Evolutionary conservation across 2,888 invertebrate species (phyloP).

Genomic region (Lottia gigantea): DNA sequence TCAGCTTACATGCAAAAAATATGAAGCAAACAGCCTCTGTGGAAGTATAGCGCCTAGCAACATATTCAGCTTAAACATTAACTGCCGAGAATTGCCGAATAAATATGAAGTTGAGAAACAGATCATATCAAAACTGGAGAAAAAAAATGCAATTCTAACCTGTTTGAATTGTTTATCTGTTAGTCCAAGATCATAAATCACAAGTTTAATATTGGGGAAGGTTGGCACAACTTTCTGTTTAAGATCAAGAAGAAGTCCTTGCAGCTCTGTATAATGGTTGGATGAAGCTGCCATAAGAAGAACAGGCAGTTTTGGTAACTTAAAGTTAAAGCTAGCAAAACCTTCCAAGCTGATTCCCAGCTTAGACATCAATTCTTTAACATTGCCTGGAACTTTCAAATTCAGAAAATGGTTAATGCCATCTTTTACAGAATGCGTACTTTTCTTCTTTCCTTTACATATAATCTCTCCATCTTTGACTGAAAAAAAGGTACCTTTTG

Average conservation of each 20-base stretch:
- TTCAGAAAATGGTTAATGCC: neutral
- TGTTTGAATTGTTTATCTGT: neutral
- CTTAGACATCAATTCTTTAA: neutral
- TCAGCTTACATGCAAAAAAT: too few species aligned
- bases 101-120: too few species aligned
- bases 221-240: neutral
- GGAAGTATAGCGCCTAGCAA: too few species aligned
- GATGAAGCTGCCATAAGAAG: conserved; percentile 15
- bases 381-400: neutral
- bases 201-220: neutral
- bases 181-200: conserved; percentile 14
- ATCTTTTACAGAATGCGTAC: neutral
- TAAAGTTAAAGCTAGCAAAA: neutral
- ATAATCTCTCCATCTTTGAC: too few species aligned
- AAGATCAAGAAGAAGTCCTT: conserved; percentile 7
- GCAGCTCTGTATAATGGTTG: conserved; percentile 12
- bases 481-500: too few species aligned
- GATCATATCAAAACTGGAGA: too few species aligned
- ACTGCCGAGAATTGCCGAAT: too few species aligned
- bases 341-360: neutral
- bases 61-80: too few species aligned
- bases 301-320: conserved; percentile 1
- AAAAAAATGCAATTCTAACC: neutral
- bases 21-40: too few species aligned
- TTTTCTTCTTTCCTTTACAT: too few species aligned